Percentiles rank a stretch among this genome's conserved stretches.
phyloP scores from a whole-genome alignment of 2,113 vertebrate species.

The Origma solitaria region DNA sequence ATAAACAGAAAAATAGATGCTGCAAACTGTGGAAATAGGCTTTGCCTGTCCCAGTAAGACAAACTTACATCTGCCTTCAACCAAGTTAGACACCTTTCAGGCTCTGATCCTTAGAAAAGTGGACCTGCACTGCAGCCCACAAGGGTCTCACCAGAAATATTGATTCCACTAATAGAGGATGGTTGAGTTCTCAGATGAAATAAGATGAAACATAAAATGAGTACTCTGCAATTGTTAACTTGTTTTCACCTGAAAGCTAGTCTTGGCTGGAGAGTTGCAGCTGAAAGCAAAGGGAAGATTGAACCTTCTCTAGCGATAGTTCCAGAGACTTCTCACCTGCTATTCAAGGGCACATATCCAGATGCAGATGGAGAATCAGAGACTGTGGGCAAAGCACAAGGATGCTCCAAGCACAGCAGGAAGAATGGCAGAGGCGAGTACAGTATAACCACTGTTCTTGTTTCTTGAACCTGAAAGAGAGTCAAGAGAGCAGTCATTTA shows the following conservation, averaged over 20 bases:
- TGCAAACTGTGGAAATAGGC: not conserved
- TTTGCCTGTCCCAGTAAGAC: not conserved
- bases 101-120: not conserved
- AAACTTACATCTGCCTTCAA: not conserved
- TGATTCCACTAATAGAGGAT: not conserved
- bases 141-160: not conserved
- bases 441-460: not conserved
- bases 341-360: not conserved
- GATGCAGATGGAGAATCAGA: not conserved
- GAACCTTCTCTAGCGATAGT: not conserved
- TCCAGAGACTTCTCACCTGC: not conserved
- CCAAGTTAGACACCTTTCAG: not conserved
- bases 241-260: not conserved
- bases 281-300: not conserved
- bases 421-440: not conserved
- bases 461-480: conserved; percentile 41
- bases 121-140: not conserved
- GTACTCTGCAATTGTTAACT: not conserved
- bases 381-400: not conserved
- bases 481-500: not conserved
- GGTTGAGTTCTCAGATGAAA: not conserved
- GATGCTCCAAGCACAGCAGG: not conserved
- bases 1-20: not conserved
- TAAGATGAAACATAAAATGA: not conserved
- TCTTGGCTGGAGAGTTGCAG: not conserved